A percentile compares a stretch with the other conserved stretches of the same genome.
Evolutionary conservation across 1,140 invertebrate species (phyloP).

Genomic region (Aphaenogaster rudis): DNA sequence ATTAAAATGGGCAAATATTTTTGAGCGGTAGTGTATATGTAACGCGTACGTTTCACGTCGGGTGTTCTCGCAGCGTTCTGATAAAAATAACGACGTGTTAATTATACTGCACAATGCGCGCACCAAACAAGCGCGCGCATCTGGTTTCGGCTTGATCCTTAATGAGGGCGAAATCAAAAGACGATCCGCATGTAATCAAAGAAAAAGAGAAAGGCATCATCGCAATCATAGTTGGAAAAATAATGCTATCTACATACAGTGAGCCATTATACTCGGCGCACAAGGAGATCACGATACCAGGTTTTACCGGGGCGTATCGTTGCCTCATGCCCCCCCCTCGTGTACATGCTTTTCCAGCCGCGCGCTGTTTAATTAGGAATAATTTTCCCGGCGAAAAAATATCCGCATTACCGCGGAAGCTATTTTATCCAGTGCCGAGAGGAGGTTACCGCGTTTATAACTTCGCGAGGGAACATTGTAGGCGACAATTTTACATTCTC

Average conservation of each 20-base stretch:
- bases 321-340: background rate
- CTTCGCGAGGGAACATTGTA: background rate
- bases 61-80: conserved; percentile 4
- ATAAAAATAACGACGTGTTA: conserved; percentile 49
- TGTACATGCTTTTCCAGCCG: conserved; percentile 25
- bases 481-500: conserved; percentile 61
- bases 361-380: conserved; percentile 37
- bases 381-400: conserved; percentile 22
- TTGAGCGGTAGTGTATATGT: too few species aligned
- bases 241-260: conserved; percentile 53
- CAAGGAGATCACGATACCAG: conserved; percentile 27
- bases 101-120: conserved; percentile 19
- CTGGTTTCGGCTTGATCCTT: conserved; percentile 19
- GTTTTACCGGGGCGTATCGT: conserved; percentile 45
- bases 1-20: too few species aligned
- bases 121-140: background rate
- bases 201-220: conserved; percentile 1
- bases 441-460: background rate
- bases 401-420: background rate
- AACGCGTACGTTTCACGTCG: background rate
- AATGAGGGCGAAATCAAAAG: conserved; percentile 42
- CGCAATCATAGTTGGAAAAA: conserved; percentile 48
- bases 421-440: background rate
- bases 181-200: conserved; percentile 34
- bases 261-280: conserved; percentile 22